Base-by-base conservation (phyloP, 2,888 invertebrate genomes). In the Hipparchia sbordonii region DNA sequence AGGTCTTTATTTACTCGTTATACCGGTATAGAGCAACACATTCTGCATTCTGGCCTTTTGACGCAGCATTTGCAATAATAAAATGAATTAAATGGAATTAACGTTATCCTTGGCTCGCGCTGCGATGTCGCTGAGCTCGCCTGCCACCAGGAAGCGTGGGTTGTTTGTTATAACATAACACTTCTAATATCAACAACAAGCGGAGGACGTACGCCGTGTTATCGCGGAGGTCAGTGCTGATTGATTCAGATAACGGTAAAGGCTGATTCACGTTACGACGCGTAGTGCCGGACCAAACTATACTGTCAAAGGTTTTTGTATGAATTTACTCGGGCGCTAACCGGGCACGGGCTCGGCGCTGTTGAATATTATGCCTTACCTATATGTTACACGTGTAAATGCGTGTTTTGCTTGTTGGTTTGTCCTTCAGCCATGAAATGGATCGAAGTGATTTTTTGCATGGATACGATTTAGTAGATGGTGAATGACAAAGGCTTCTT, bases 171-270 rank as follows among this genome's bases (percentile, higher is more conserved):
- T 59, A 56, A 10, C 48, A 48, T 8, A 57, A 9, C 59, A 68
- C 46, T 59, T 12, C 51, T 68, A 33, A 48, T 23, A 60, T 59
- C 46, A 51, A 68, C 68, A 59, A 60, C 68, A 60, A 51, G 12
- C 68, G 51, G 68, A 68, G 68, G 68, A 68, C 68, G 60, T 57
- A 33, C 68, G 66, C 12, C 51, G 45, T 12, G 68, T 59, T 68
- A 77, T 74, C 76, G 57, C 69, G 74, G 72, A 79, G 78, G 78
- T 79, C 76, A 78, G 67, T 45, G 66, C 54, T 69, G 75, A 74
- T 74, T 70, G 72, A 73, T 72, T 62, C 63, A 59, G 75, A 74
- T 75, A 77, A 60, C 72, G 59, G 33, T 59, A 60, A 39, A 39
- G 39, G 39, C 39, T 39, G 39, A 39, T 39, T 39, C 39, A 39